These are phyloP conservation scores for Tineola bisselliella DNA, from an alignment of 2,888 invertebrate genomes.

Conservation along the genomic window DNA sequence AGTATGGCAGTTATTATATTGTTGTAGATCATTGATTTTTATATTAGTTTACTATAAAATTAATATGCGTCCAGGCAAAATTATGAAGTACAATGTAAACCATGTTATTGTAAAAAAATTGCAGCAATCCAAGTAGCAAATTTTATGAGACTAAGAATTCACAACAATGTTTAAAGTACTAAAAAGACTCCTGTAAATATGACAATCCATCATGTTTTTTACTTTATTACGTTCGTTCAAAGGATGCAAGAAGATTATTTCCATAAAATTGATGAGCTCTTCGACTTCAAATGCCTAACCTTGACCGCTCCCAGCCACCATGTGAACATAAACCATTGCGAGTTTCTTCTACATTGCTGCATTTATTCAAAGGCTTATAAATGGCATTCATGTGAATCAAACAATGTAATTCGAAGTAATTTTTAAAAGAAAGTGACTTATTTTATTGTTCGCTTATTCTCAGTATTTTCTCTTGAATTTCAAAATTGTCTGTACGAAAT, in stretches of 20 bases:
- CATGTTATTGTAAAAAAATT: not conserved
- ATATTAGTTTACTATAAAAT: no score
- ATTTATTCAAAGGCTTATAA: not conserved
- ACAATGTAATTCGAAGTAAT: not conserved
- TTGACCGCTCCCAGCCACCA: conserved; percentile 28
- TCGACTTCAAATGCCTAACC: conserved; percentile 46
- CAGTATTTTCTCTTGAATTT: not conserved
- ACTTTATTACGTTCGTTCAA: conserved; percentile 43
- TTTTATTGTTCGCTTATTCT: not conserved
- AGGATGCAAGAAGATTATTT: conserved; percentile 53
- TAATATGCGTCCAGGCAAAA: no score
- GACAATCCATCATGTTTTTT: conserved; percentile 51
- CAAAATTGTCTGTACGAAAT: not conserved
- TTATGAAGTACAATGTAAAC: not conserved
- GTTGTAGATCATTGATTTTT: no score
- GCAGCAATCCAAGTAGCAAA: no score
- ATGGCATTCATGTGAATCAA: not conserved
- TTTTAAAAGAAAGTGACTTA: not conserved
- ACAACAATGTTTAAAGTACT: not conserved
- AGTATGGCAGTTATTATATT: not conserved
- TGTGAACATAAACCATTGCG: not conserved
- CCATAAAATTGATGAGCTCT: conserved; percentile 56
- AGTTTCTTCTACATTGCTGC: not conserved
- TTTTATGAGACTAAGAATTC: not conserved
- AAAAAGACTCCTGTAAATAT: conserved; percentile 19